Evolutionary conservation across 2,113 vertebrate species (phyloP).

Genomic region (Platysteira castanea): DNA sequence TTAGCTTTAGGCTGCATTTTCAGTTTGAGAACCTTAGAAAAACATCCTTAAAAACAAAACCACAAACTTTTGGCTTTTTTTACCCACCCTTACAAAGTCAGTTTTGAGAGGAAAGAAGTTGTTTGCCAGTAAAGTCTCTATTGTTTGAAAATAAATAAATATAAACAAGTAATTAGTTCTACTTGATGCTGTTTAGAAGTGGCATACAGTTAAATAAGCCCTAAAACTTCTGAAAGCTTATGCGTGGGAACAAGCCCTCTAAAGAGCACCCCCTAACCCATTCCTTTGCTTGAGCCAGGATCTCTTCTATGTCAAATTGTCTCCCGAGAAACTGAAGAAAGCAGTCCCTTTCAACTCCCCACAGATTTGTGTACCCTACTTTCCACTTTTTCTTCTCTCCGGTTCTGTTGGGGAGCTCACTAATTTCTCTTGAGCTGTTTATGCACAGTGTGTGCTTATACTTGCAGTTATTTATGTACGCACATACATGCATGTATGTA

Average conservation of each 20-base stretch:
- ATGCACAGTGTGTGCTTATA: background rate
- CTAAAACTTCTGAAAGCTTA: background rate
- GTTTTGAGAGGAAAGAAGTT: background rate
- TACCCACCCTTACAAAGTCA: background rate
- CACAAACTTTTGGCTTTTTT: background rate
- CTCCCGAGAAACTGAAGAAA: conserved; percentile 1
- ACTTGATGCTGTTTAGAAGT: background rate
- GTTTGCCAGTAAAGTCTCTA: background rate
- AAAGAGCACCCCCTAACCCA: background rate
- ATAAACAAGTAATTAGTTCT: conserved; percentile 17
- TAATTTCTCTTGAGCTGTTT: background rate
- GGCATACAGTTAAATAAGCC: background rate
- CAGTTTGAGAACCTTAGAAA: background rate
- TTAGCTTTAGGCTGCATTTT: background rate
- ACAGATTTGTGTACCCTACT: background rate
- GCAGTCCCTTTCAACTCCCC: background rate
- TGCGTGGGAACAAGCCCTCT: background rate
- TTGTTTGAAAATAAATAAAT: conserved; percentile 10
- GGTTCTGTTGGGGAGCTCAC: background rate
- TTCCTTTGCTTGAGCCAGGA: background rate
- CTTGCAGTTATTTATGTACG: background rate
- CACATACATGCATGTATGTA: accelerated
- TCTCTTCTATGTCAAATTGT: background rate
- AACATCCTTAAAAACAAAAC: background rate
- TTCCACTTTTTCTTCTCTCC: background rate